phyloP scores from a whole-genome alignment of 2,113 vertebrate genomes.

The Plestiodon gilberti region DNA sequence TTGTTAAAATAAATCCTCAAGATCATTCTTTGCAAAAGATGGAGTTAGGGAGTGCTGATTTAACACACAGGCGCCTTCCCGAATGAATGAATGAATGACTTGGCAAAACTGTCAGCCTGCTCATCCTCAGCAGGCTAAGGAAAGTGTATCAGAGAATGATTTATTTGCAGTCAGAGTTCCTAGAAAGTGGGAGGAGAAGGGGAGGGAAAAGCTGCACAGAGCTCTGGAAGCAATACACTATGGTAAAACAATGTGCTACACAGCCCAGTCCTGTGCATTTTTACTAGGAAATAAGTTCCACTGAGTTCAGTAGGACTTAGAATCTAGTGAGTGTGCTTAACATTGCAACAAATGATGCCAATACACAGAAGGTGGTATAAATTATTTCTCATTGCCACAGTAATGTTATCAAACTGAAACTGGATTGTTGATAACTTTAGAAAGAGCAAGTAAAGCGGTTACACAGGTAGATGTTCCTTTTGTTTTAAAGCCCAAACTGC shows the following conservation, averaged over 20 bases:
- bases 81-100: background rate
- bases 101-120: background rate
- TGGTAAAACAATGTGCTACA: background rate
- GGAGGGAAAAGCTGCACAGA: background rate
- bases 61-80: background rate
- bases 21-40: background rate
- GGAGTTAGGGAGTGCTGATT: background rate
- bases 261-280: background rate
- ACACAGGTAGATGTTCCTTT: background rate
- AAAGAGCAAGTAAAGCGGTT: background rate
- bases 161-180: background rate
- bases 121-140: background rate
- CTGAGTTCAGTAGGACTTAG: background rate
- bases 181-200: conserved; percentile 23
- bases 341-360: background rate
- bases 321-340: background rate
- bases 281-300: background rate
- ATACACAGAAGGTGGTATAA: background rate
- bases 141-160: background rate
- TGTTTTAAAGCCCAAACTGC: background rate
- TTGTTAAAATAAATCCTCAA: accelerated
- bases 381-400: background rate
- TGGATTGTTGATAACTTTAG: background rate
- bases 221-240: background rate
- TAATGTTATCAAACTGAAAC: background rate